Conservation (phyloP, 2,888 invertebrate species). For the Ophonus ardosiacus region DNA sequence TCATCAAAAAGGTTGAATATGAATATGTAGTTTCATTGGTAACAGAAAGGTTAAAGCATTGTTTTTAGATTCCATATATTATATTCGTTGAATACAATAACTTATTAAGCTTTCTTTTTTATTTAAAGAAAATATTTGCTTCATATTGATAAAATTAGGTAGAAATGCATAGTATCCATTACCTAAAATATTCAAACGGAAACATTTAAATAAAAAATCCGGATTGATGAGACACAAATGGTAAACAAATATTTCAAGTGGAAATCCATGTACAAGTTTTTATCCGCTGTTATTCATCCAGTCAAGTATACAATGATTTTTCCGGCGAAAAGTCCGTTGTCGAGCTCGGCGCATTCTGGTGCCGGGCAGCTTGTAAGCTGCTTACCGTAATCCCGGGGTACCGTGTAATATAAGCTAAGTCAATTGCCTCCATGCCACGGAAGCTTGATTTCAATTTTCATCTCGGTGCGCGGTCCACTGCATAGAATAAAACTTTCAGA, state of each 20-base stretch:
- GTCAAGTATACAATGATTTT: conserved; percentile 22
- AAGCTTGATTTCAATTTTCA: conserved; percentile 50
- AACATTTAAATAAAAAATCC: neutral
- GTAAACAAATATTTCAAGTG: conserved; percentile 9
- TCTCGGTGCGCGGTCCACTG: conserved; percentile 25
- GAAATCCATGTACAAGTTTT: conserved; percentile 14
- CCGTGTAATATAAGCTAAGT: conserved; percentile 44
- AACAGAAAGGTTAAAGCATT: no score
- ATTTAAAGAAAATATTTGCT: no score
- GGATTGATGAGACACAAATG: conserved; percentile 7
- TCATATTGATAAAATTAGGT: no score
- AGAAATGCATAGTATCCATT: neutral
- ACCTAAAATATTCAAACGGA: neutral
- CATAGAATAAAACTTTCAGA: conserved; percentile 20
- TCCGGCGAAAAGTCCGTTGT: conserved; percentile 18
- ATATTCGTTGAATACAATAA: no score
- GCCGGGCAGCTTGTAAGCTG: conserved; percentile 18
- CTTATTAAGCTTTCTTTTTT: no score
- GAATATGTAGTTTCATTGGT: no score
- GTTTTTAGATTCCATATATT: no score
- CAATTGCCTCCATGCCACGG: conserved; percentile 12
- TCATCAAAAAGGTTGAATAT: no score
- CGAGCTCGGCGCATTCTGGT: conserved; percentile 15
- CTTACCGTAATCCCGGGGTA: conserved; percentile 29
- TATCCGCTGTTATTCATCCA: conserved; percentile 38